Evolutionary conservation across 2,797 vertebrate genomes (phyloP), one percentile per base, ranked within the genome.

Genomic region (Buphagus erythrorhynchus): DNA sequence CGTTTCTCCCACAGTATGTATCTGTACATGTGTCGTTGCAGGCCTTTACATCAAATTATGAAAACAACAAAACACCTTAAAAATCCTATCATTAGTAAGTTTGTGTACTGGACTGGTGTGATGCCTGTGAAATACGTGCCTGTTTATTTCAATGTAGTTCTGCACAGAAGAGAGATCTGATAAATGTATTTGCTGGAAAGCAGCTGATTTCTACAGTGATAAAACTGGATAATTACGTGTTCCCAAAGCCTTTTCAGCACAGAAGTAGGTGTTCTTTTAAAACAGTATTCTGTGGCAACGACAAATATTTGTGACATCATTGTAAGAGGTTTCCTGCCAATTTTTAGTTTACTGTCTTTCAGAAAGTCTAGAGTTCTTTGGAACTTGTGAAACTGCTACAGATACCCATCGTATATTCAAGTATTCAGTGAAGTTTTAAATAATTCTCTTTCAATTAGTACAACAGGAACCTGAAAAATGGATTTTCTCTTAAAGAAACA

Each of bases 401-500:
- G 55, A 88, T 96, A 96, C 71, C 88, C 80, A 94, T 97, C 67
- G 83, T 96, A 96, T 97, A 97, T 97, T 97, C 96, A 97, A 97
- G 91, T 97, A 97, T 97, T 97, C 97, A 97, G 97, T 95, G 91
- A 97, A 97, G 92, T 98, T 98, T 98, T 98, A 97, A 98, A 97
- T 97, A 97, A 97, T 98, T 98, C 93, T 96, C 95, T 98, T 98
- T 98, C 95, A 98, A 95, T 97, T 98, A 98, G 33, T 95, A 97
- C 43, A 97, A 95, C 93, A 97, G 94, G 63, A 97, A 95, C 74
- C 93, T 91, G 93, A 97, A 93, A 96, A 97, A 97, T 97, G 58
- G 95, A 97, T 97, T 98, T 98, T 97, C 93, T 97, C 94, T 97
- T 97, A 94, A 96, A 96, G 96, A 95, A 96, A 94, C 85, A 96